phyloP scores from a whole-genome alignment of 2,888 invertebrate genomes.

The Acronicta psi region DNA sequence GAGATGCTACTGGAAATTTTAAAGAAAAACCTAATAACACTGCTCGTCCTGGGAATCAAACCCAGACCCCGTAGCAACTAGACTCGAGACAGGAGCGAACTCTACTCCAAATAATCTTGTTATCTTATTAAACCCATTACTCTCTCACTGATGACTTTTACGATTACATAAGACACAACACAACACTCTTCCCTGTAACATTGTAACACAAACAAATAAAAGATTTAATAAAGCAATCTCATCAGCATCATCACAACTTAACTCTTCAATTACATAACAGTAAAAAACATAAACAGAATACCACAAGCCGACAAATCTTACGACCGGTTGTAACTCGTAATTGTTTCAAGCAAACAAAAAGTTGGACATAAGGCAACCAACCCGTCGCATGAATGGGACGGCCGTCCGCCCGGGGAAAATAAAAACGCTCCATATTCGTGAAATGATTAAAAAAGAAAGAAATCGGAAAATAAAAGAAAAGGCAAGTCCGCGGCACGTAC shows the following conservation, averaged over 20 bases:
- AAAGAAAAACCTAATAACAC: no score
- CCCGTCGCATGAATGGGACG: constrained; percentile 76
- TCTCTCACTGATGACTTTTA: neutral
- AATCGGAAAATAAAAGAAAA: constrained; percentile 79
- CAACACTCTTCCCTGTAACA: constrained; percentile 4
- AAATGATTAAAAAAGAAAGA: constrained; percentile 87
- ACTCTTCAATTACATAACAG: constrained; percentile 56
- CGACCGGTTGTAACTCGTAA: constrained; percentile 73
- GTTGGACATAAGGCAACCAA: constrained; percentile 52
- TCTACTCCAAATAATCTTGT: no score
- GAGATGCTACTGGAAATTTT: no score
- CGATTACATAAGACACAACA: constrained; percentile 18
- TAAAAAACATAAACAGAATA: constrained; percentile 69
- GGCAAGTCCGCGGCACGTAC: constrained; percentile 83
- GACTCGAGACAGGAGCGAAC: no score
- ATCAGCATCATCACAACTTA: constrained; percentile 49
- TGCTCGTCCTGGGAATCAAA: no score
- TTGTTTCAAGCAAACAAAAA: constrained; percentile 78
- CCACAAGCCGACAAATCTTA: constrained; percentile 58
- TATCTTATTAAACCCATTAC: neutral
- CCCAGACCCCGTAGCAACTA: no score
- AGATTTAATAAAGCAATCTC: constrained; percentile 55
- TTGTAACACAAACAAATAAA: constrained; percentile 37
- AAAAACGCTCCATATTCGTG: constrained; percentile 88
- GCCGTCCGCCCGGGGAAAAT: constrained; percentile 80